A percentile compares a stretch with the other conserved stretches of the same genome.
phyloP scores from a whole-genome alignment of 53 echinoderm and acorn worm genomes.

The Mesocentrotus franciscanus region DNA sequence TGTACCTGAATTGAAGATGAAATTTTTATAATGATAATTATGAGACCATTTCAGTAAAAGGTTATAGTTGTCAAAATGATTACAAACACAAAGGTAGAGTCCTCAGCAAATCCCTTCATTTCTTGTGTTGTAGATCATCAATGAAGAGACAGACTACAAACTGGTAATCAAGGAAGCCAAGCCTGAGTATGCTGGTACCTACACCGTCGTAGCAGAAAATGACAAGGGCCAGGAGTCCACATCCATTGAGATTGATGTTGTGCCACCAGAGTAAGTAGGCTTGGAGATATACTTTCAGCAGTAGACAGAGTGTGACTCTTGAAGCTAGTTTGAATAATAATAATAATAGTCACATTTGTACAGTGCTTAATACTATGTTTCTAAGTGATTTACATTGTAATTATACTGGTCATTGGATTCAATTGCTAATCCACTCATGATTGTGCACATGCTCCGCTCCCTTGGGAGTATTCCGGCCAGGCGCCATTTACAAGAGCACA shows the following conservation, averaged over 20 bases:
- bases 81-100: not conserved
- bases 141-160: slow-evolving; percentile 65
- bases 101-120: not conserved
- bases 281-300: not conserved
- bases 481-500: too few relatives aligned
- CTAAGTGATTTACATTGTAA: too few relatives aligned
- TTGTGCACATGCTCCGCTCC: too few relatives aligned
- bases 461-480: too few relatives aligned
- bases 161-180: slow-evolving; percentile 71
- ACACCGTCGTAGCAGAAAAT: slow-evolving; percentile 80
- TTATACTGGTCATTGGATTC: too few relatives aligned
- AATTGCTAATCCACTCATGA: too few relatives aligned
- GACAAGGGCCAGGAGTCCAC: slow-evolving; percentile 72
- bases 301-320: not conserved
- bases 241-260: slow-evolving; percentile 74
- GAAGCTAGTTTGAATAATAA: too few relatives aligned
- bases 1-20: too few relatives aligned
- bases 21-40: too few relatives aligned
- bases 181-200: slow-evolving; percentile 75
- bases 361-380: too few relatives aligned
- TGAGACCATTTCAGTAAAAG: too few relatives aligned
- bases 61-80: not conserved
- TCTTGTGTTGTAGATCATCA: slow-evolving; percentile 47
- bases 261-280: slow-evolving; percentile 69
- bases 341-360: too few relatives aligned